Percentiles rank a stretch among this genome's conserved stretches.
phyloP scores from a whole-genome alignment of 2,113 vertebrate species.

The Lethenteron reissneri region DNA sequence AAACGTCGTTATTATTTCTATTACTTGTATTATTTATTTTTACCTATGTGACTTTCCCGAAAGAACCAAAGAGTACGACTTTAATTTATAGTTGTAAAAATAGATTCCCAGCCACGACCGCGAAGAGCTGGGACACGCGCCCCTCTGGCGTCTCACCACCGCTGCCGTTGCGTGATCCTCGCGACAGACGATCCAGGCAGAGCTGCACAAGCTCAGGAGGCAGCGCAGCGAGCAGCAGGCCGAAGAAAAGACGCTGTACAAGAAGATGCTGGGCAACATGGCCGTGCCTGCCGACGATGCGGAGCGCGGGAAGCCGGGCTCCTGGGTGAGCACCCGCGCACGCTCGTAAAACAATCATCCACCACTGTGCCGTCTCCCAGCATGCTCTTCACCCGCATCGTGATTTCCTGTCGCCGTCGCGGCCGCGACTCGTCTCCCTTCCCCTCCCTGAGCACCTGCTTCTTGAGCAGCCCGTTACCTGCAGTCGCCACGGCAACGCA shows the following conservation, averaged over 20 bases:
- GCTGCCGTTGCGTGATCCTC: not conserved
- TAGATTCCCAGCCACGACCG: too few species aligned
- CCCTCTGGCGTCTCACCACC: not conserved
- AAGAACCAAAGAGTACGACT: too few species aligned
- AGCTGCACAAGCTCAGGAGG: slow-evolving; percentile 82
- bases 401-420: slow-evolving; percentile 53
- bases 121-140: too few species aligned
- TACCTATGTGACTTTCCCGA: too few species aligned
- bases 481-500: not conserved
- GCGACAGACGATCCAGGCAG: slow-evolving; percentile 56
- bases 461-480: slow-evolving; percentile 59
- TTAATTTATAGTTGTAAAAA: too few species aligned
- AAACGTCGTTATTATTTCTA: too few species aligned
- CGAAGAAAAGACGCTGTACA: slow-evolving; percentile 73
- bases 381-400: slow-evolving; percentile 31
- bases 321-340: slow-evolving; percentile 41
- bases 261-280: slow-evolving; percentile 79
- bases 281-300: slow-evolving; percentile 13
- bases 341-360: slow-evolving; percentile 18
- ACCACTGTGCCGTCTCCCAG: slow-evolving; percentile 30
- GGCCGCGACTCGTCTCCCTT: slow-evolving; percentile 35
- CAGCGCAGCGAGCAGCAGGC: slow-evolving; percentile 59
- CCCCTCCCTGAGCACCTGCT: slow-evolving; percentile 48
- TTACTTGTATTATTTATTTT: too few species aligned
- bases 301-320: slow-evolving; percentile 34